Evolutionary conservation across 2,113 vertebrate species (phyloP).

Genomic region (Falco punctatus): DNA sequence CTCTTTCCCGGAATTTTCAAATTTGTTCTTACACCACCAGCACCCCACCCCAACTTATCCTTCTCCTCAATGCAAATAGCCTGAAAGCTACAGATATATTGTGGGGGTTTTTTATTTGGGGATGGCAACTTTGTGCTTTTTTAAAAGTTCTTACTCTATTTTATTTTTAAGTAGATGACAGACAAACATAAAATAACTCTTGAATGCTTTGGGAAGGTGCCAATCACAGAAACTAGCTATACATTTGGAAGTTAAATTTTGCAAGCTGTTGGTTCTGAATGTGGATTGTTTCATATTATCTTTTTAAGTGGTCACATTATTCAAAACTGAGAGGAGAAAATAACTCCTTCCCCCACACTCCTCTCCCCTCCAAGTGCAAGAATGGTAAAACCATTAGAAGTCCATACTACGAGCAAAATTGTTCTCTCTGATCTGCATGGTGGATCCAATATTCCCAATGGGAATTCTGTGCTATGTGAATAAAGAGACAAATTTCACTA

Average conservation of each 20-base stretch:
- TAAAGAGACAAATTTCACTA: constrained; percentile 38
- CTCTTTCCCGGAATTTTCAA: not conserved
- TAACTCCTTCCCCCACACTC: not conserved
- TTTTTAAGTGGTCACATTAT: not conserved
- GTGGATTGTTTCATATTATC: not conserved
- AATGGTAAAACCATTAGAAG: constrained; percentile 22
- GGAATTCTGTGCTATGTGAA: constrained; percentile 12
- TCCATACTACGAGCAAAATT: not conserved
- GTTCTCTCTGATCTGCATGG: not conserved
- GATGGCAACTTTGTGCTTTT: not conserved
- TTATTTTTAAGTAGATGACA: not conserved
- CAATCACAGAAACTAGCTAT: not conserved
- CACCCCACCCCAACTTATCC: not conserved
- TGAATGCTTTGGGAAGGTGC: not conserved
- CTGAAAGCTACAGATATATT: not conserved
- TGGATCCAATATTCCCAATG: constrained; percentile 12
- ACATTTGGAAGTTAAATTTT: not conserved
- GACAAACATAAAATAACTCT: not conserved
- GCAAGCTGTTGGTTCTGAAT: not conserved
- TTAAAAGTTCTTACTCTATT: not conserved
- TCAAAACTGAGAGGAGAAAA: not conserved
- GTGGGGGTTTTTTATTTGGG: not conserved
- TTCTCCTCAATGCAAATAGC: not conserved
- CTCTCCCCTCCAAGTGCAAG: not conserved
- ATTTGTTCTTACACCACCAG: not conserved